Conservation (phyloP, 2,113 vertebrate species). For the Australoheros scitulus region DNA sequence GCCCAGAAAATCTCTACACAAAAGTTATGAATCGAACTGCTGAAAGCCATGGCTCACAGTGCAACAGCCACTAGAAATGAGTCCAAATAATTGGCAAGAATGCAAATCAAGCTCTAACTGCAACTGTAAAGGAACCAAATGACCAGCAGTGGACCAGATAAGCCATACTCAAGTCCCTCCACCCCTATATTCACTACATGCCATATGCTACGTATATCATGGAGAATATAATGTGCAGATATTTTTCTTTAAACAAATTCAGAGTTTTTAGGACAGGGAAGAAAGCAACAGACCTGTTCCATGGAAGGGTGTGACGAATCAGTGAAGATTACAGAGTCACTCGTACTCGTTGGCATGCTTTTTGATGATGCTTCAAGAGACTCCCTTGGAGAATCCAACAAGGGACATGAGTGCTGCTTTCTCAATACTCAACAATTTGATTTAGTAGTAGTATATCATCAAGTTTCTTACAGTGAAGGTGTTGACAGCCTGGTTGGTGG, state of each 20-base stretch:
- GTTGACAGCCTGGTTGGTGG: not conserved
- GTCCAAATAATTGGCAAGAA: not conserved
- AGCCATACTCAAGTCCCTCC: not conserved
- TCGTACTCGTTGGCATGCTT: not conserved
- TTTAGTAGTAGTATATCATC: not conserved
- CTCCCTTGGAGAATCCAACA: slow-evolving; percentile 18
- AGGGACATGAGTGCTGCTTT: not conserved
- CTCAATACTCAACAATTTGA: not conserved
- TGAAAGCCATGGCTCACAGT: not conserved
- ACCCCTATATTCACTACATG: not conserved
- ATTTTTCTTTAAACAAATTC: not conserved
- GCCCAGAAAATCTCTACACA: not conserved
- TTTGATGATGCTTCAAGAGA: not conserved
- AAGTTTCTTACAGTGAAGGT: not conserved
- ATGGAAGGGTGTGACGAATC: not conserved
- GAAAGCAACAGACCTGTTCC: slow-evolving; percentile 33
- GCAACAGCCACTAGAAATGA: not conserved
- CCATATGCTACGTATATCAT: not conserved
- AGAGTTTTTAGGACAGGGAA: not conserved
- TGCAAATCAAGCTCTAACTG: not conserved
- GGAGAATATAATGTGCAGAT: not conserved
- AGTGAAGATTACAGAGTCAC: not conserved
- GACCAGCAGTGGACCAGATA: not conserved
- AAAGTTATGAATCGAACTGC: not conserved
- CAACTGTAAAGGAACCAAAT: not conserved